Evolutionary conservation across 2,888 invertebrate genomes (phyloP).

Genomic region (Hipparchia semele): DNA sequence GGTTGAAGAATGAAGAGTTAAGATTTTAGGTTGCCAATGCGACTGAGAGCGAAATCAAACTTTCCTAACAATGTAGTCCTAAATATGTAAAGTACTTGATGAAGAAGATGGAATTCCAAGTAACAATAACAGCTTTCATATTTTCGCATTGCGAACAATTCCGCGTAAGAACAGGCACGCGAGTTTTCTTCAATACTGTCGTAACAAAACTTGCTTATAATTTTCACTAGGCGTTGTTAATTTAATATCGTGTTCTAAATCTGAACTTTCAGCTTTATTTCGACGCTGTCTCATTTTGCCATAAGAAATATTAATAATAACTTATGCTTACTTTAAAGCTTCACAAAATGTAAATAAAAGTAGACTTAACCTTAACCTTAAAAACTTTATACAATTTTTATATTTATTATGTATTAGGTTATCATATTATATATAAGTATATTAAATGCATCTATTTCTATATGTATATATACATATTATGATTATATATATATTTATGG

Average conservation of each 20-base stretch:
- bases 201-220: not conserved
- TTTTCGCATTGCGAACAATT: constrained; percentile 21
- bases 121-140: constrained; percentile 18
- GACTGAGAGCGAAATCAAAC: not conserved
- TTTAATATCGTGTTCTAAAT: constrained; percentile 6
- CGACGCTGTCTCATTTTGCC: not conserved
- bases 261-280: constrained; percentile 2
- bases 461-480: too few species aligned
- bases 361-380: too few species aligned
- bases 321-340: too few species aligned
- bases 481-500: too few species aligned
- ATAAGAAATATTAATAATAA: too few species aligned
- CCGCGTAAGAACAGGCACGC: constrained; percentile 35
- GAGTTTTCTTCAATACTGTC: constrained; percentile 14
- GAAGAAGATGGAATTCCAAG: not conserved
- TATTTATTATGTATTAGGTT: too few species aligned
- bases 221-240: constrained; percentile 11
- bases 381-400: too few species aligned
- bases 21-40: too few species aligned
- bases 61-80: not conserved
- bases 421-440: too few species aligned
- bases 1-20: too few species aligned
- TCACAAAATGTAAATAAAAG: too few species aligned
- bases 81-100: not conserved
- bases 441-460: too few species aligned